A percentile compares a stretch with the other conserved stretches of the same genome.
Evolutionary conservation across 2,113 vertebrate species (phyloP).

Genomic region (Cynopterus brachyotis): DNA sequence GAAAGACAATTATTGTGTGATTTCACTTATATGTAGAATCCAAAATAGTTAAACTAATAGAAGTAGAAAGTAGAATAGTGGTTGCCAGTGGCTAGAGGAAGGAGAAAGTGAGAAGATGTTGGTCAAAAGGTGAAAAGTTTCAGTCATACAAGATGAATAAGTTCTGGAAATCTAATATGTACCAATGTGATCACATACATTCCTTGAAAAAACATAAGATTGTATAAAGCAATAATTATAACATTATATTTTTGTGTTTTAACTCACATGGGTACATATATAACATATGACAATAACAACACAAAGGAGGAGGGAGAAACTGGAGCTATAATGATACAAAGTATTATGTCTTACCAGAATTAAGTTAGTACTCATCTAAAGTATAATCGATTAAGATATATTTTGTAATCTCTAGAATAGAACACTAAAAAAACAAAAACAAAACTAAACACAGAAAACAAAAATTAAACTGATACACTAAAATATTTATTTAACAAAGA

Average conservation of each 20-base stretch:
- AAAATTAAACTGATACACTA: neutral
- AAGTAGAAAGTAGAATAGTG: neutral
- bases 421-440: neutral
- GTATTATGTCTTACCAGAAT: neutral
- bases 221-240: neutral
- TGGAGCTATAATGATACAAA: neutral
- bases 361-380: neutral
- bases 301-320: neutral
- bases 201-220: neutral
- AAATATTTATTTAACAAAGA: neutral
- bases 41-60: neutral
- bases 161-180: neutral
- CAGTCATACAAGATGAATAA: neutral
- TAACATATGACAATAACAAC: neutral
- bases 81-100: neutral
- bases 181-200: neutral
- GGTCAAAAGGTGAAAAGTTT: neutral
- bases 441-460: neutral
- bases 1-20: neutral
- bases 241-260: neutral
- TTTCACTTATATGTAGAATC: neutral
- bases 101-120: neutral
- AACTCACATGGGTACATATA: neutral
- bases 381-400: too few relatives aligned
- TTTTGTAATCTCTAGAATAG: neutral